These are phyloP conservation scores for mouse (Mus musculus) DNA, from an alignment of 2,113 vertebrate species.

Conservation along the genomic window GRCm39 chr10:104937501-104938000, in stretches of 20 bases:
- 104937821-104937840: conserved; percentile 27
- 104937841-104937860: conserved; percentile 8
- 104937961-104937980: background rate
- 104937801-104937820: background rate
- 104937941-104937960: background rate
- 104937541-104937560: background rate
- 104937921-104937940: background rate
- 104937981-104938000: background rate
- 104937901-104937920: background rate
- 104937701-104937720: too few relatives aligned
- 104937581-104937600: background rate
- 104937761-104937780: conserved; percentile 31
- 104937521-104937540: background rate
- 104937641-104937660: background rate
- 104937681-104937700: background rate
- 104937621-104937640: background rate
- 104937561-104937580: background rate
- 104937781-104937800: background rate
- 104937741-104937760: conserved; percentile 3
- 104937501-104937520: background rate
- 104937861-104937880: background rate
- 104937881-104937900: conserved; percentile 18
- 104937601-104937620: background rate
- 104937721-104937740: background rate
- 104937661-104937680: background rate